Evolutionary conservation across 2,797 vertebrate species (phyloP).

Genomic region (Artibeus lituratus): DNA sequence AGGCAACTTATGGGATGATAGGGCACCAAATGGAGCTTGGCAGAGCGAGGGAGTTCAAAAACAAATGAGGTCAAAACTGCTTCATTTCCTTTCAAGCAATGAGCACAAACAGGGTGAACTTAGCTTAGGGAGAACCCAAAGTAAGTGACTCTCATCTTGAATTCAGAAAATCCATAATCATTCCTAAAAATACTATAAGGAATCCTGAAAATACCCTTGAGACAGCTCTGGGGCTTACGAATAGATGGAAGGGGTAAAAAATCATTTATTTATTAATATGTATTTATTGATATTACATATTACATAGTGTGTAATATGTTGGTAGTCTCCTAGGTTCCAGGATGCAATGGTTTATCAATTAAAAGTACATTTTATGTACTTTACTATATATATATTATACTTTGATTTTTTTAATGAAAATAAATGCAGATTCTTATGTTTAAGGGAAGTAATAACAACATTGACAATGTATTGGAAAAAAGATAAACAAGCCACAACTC

Average conservation of each 20-base stretch:
- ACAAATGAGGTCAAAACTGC: neutral
- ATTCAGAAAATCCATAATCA: neutral
- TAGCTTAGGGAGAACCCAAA: neutral
- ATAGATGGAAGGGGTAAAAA: neutral
- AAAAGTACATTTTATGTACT: neutral
- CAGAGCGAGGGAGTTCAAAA: neutral
- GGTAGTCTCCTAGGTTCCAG: neutral
- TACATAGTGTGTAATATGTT: too few species aligned
- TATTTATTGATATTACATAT: too few species aligned
- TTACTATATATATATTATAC: neutral
- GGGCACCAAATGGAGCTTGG: constrained; percentile 28
- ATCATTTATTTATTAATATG: neutral
- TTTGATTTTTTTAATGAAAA: neutral
- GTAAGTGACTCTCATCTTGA: neutral
- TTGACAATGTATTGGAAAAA: neutral
- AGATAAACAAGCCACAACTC: neutral
- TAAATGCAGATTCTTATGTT: neutral
- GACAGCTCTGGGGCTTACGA: neutral
- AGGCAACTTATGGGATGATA: constrained; percentile 38
- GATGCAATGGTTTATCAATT: neutral
- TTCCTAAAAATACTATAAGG: neutral
- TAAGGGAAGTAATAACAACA: neutral
- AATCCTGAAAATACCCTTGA: neutral
- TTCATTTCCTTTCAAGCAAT: neutral
- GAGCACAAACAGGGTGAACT: neutral